phyloP scores from a whole-genome alignment of 2,113 vertebrate species.

The Malurus alboscapulatus region DNA sequence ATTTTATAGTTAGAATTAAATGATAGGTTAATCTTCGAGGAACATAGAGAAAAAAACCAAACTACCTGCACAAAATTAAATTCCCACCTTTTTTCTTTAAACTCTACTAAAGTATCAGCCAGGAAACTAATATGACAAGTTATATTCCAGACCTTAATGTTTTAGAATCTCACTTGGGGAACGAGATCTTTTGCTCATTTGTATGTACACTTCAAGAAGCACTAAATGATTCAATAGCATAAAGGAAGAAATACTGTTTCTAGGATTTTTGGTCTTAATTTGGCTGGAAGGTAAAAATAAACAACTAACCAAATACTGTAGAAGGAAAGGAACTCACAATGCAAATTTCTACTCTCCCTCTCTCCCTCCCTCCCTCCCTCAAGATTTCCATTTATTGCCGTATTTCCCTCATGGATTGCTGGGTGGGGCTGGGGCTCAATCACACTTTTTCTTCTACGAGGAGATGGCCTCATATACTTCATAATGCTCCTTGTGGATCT shows the following conservation, averaged over 20 bases:
- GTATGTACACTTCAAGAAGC: background rate
- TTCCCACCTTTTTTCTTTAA: background rate
- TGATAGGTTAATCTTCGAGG: background rate
- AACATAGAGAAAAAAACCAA: background rate
- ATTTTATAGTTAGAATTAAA: background rate
- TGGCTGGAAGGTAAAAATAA: background rate
- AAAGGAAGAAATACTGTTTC: background rate
- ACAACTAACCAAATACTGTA: background rate
- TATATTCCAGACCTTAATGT: background rate
- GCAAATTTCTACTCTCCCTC: background rate
- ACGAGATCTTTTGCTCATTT: background rate
- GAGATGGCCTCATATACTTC: background rate
- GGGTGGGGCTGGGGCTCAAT: background rate
- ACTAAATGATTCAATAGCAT: background rate
- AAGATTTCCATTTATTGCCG: background rate
- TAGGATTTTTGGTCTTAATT: background rate
- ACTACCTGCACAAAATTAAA: background rate
- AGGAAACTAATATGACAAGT: background rate
- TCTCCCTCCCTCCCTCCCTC: background rate
- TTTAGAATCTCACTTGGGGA: background rate
- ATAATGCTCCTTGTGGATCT: background rate
- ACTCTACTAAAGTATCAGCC: background rate
- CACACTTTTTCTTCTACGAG: background rate
- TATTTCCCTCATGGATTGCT: background rate
- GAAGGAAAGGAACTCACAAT: background rate